Evolutionary conservation across 2,113 vertebrate species (phyloP), one percentile per base, ranked within the genome.

Genomic region (Melospiza georgiana): DNA sequence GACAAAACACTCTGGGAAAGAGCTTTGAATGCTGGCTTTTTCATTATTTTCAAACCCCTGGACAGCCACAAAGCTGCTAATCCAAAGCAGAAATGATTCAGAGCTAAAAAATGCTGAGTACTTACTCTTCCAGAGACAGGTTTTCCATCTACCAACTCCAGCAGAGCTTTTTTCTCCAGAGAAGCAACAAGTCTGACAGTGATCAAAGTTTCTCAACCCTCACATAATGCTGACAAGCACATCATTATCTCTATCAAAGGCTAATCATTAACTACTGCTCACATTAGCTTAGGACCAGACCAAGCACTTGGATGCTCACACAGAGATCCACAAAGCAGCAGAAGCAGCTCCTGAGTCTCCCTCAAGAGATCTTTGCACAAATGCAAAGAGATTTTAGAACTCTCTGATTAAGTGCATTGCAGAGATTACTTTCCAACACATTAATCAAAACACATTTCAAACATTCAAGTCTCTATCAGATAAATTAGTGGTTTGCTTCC

Each of bases 201-300:
- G 91, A 95, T 46, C 90, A 91, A 95, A 88, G 94, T 89, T 95
- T 96, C 57, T 65, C 63, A 94, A 75, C 43, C 52, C 72, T 23
- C 54, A 48, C 48, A 51, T 68, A 77, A 48, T 74, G 83, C 79
- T 95, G 93, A 94, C 94, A 44, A 43, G 87, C 77, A 14, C 24
- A 81, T 46, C 68, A 58, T 63, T 95, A 96, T 94, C 91, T 92
- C 1, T 58, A 49, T 54, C 83, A 67, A 71, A 84, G n/a, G 78
- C 61, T 95, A 97, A 97, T 96, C 54, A 97, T 97, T 97, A 97
- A 97, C 94, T 75, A 33, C 66, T 12, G 75, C 74, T 87, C 0
- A 0, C 44, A 91, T 80, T 54, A 52, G 7, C 3, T 25, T 9
- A 89, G 87, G 49, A 73, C 21, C 75, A 85, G n/a, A 49, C 5